Conservation (phyloP, 2,888 invertebrate species). For the Melolontha melolontha region DNA sequence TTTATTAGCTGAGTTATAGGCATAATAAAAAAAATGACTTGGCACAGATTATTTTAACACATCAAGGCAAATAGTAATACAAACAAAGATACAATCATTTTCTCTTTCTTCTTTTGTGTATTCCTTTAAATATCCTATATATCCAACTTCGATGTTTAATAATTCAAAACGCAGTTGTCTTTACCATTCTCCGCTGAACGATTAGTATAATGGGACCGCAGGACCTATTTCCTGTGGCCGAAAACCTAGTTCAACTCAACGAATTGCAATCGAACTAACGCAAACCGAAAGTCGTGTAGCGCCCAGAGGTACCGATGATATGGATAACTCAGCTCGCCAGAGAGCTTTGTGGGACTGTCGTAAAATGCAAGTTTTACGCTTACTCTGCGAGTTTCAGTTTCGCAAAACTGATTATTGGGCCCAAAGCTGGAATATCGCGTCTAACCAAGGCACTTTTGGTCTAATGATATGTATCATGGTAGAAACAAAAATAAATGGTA, state of each 20-base stretch:
- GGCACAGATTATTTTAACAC: too few relatives aligned
- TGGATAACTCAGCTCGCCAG: not conserved
- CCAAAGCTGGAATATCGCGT: not conserved
- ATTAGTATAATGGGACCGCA: not conserved
- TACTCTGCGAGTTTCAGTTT: constrained; percentile 4
- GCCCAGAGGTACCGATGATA: not conserved
- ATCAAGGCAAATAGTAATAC: too few relatives aligned
- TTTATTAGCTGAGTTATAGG: too few relatives aligned
- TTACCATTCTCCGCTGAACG: not conserved
- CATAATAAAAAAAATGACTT: too few relatives aligned
- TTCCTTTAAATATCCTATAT: too few relatives aligned
- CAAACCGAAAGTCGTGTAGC: not conserved
- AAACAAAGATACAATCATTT: too few relatives aligned
- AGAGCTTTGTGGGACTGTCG: constrained; percentile 2
- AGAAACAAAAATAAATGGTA: too few relatives aligned
- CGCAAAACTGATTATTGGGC: constrained; percentile 20
- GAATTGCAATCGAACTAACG: constrained; percentile 6
- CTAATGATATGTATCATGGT: not conserved
- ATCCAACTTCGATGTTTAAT: constrained; percentile 1
- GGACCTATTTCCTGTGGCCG: constrained; percentile 9
- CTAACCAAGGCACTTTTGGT: constrained; percentile 4
- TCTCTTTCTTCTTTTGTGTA: too few relatives aligned
- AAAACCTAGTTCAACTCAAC: not conserved
- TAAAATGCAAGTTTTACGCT: constrained; percentile 9
- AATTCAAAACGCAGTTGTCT: constrained; percentile 9